Evolutionary conservation across 2,797 vertebrate genomes (phyloP).

Genomic region (Bryconaethiops microstoma): DNA sequence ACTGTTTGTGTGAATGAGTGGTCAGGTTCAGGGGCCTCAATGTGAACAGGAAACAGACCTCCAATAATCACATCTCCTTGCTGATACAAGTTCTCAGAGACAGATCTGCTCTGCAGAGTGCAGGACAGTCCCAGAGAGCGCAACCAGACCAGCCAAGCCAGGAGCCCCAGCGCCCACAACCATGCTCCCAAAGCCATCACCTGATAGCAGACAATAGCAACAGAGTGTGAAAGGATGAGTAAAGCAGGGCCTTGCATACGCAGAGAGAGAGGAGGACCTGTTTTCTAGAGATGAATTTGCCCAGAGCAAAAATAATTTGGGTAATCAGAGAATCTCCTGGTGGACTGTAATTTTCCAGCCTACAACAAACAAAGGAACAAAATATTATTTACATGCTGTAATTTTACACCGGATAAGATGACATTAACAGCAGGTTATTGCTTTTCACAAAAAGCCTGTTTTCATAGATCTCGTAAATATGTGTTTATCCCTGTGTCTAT

Average conservation of each 20-base stretch:
- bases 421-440: neutral
- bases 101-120: conserved; percentile 49
- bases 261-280: conserved; percentile 28
- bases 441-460: too few relatives aligned
- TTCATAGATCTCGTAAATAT: too few relatives aligned
- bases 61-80: conserved; percentile 60
- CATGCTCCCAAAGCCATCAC: conserved; percentile 56
- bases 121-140: conserved; percentile 44
- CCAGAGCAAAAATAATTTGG: conserved; percentile 52
- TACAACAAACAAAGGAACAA: neutral
- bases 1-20: conserved; percentile 44
- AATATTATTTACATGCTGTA: neutral
- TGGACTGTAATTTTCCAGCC: conserved; percentile 38
- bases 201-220: neutral
- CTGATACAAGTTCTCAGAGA: conserved; percentile 61
- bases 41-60: conserved; percentile 61
- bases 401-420: neutral
- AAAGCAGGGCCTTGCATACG: conserved; percentile 14
- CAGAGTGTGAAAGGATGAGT: neutral
- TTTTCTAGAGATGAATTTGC: conserved; percentile 58
- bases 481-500: neutral
- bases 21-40: conserved; percentile 52
- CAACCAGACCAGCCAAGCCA: conserved; percentile 38
- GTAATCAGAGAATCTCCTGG: conserved; percentile 57
- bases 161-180: conserved; percentile 54